Evolutionary conservation across 2,113 vertebrate genomes (phyloP).

Genomic region (Rhinoderma darwinii): DNA sequence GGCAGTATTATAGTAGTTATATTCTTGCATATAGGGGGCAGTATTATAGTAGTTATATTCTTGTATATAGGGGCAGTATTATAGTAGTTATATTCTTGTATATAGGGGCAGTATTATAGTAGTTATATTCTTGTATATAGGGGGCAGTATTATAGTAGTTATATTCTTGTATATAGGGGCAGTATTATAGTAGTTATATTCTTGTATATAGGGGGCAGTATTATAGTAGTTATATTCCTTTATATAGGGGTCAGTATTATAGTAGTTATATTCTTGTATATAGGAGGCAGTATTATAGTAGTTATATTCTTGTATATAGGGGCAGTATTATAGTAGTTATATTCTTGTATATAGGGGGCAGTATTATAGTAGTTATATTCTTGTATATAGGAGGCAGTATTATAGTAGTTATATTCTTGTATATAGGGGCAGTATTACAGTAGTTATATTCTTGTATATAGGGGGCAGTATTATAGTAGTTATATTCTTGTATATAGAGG

Average conservation of each 20-base stretch:
- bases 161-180: too few relatives aligned
- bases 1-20: too few relatives aligned
- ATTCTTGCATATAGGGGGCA: too few relatives aligned
- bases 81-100: not conserved
- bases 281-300: constrained; percentile 3
- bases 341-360: not conserved
- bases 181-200: too few relatives aligned
- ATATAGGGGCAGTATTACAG: not conserved
- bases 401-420: constrained; percentile 4
- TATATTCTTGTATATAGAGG: too few relatives aligned
- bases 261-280: constrained; percentile 5
- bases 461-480: constrained; percentile 4
- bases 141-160: too few relatives aligned
- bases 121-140: not conserved
- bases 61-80: not conserved
- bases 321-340: constrained; percentile 1
- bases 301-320: constrained; percentile 1
- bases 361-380: constrained; percentile 7
- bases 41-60: too few relatives aligned
- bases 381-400: constrained; percentile 2
- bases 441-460: constrained; percentile 1
- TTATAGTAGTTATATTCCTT: too few relatives aligned
- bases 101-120: not conserved
- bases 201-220: not conserved
- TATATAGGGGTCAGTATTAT: too few relatives aligned